A percentile compares a stretch with the other conserved stretches of the same genome.
Conservation (phyloP, 2,113 vertebrate species). For the Edolisoma coerulescens region DNA sequence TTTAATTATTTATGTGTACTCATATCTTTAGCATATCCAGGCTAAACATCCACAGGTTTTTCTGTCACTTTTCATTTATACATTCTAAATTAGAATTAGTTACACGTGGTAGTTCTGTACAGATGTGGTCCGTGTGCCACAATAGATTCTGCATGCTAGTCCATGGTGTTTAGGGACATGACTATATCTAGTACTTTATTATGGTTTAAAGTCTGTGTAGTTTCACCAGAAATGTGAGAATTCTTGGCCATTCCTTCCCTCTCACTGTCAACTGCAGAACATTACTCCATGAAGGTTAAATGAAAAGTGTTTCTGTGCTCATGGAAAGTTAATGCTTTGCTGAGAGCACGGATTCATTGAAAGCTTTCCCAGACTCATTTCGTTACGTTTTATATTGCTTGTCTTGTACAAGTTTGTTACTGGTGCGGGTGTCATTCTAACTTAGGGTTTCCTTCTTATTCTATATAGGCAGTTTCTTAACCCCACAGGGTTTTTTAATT, state of each 20-base stretch:
- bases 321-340: background rate
- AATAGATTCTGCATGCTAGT: background rate
- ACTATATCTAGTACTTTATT: background rate
- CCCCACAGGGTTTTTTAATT: background rate
- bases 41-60: background rate
- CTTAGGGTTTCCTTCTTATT: background rate
- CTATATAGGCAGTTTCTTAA: background rate
- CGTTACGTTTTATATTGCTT: background rate
- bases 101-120: background rate
- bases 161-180: background rate
- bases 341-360: background rate
- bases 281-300: background rate
- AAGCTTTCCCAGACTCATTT: background rate
- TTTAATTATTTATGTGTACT: slow-evolving; percentile 20
- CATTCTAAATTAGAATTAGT: background rate
- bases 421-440: background rate
- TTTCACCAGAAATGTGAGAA: background rate
- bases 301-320: background rate
- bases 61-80: background rate
- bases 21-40: background rate
- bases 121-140: background rate
- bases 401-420: background rate
- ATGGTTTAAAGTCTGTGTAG: background rate
- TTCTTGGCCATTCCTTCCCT: background rate
- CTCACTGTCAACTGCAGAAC: background rate